A percentile compares a stretch with the other conserved stretches of the same genome.
phyloP scores from a whole-genome alignment of 2,113 vertebrate species.

The Dasypus novemcinctus region DNA sequence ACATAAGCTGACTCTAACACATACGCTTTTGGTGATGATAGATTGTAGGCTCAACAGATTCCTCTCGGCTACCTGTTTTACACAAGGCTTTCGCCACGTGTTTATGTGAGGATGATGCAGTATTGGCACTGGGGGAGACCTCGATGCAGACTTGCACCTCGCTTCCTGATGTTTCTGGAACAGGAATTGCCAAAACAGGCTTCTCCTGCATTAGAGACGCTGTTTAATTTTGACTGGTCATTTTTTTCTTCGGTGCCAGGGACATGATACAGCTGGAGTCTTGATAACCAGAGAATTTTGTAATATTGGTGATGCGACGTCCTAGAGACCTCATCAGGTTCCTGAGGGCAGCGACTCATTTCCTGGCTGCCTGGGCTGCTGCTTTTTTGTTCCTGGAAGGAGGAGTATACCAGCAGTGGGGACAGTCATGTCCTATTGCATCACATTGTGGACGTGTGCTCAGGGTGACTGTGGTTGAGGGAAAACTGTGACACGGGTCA shows the following conservation, averaged over 20 bases:
- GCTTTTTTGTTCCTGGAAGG: not conserved
- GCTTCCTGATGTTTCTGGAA: not conserved
- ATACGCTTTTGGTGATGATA: not conserved
- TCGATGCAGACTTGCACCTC: not conserved
- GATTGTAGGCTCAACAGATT: accelerated
- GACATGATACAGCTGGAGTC: not conserved
- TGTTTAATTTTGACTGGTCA: not conserved
- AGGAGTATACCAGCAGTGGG: not conserved
- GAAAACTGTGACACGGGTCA: not conserved
- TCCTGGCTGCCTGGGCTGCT: not conserved
- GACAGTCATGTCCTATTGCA: too few relatives aligned
- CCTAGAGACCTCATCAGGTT: not conserved
- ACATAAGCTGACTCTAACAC: not conserved
- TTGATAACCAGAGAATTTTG: not conserved
- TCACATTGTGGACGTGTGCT: not conserved
- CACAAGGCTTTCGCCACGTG: not conserved
- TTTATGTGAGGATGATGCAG: not conserved
- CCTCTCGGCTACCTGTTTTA: not conserved
- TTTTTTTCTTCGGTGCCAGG: not conserved
- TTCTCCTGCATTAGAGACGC: not conserved
- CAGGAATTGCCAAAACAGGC: not conserved
- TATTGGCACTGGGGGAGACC: not conserved
- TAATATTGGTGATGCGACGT: not conserved
- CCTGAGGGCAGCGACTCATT: not conserved
- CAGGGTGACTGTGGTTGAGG: not conserved